phyloP scores from a whole-genome alignment of 2,113 vertebrate genomes.

The Amblyopsis rosae region DNA sequence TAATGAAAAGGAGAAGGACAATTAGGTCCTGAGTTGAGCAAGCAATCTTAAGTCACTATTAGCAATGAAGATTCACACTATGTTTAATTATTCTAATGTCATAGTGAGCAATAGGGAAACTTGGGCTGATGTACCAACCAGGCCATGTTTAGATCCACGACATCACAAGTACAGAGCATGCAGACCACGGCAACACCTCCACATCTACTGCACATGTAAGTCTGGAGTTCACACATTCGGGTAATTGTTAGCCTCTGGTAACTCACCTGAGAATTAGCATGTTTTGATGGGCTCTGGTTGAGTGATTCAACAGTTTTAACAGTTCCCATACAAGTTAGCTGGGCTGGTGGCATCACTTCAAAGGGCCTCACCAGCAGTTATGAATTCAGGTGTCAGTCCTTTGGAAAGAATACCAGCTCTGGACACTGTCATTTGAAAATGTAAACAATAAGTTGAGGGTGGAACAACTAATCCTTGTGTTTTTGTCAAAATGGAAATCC shows the following conservation, averaged over 20 bases:
- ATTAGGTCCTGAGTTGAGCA: too few species aligned
- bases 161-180: neutral
- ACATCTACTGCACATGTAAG: neutral
- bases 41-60: too few species aligned
- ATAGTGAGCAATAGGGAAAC: neutral
- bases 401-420: constrained; percentile 15
- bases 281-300: constrained; percentile 7
- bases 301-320: constrained; percentile 40
- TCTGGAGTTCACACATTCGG: constrained; percentile 13
- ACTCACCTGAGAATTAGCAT: constrained; percentile 25
- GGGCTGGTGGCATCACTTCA: constrained; percentile 9
- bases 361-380: neutral
- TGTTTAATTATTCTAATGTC: neutral
- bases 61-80: too few species aligned
- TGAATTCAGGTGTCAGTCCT: constrained; percentile 9
- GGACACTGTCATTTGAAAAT: constrained; percentile 11
- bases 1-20: too few species aligned
- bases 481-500: constrained; percentile 20
- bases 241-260: neutral
- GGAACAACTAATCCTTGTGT: neutral
- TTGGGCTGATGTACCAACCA: neutral
- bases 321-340: constrained; percentile 5
- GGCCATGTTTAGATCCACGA: neutral
- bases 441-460: constrained; percentile 15
- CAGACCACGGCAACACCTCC: neutral